Evolutionary conservation across 2,888 invertebrate genomes (phyloP).

Genomic region (Sycophila texana): DNA sequence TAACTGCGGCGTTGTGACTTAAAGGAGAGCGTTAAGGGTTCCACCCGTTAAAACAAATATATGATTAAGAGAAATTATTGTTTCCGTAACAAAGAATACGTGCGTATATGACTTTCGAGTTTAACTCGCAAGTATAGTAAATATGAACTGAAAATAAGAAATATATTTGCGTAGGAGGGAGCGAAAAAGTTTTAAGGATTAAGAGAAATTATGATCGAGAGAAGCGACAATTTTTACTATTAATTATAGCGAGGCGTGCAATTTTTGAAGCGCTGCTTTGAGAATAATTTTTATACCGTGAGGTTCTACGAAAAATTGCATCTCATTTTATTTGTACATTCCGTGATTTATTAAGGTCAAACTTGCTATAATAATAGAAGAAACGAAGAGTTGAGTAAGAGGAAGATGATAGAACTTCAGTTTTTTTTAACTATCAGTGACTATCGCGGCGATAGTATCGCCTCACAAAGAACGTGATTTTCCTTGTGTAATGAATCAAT

Average conservation of each 20-base stretch:
- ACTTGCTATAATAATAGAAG: conserved; percentile 45
- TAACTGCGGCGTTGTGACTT: conserved; percentile 55
- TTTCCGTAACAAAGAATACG: conserved; percentile 37
- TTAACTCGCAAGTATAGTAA: conserved; percentile 44
- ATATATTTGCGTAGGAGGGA: conserved; percentile 40
- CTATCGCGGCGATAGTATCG: too few species aligned
- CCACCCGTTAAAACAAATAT: conserved; percentile 31
- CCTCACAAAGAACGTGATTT: conserved; percentile 28
- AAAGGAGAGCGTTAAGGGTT: conserved; percentile 25
- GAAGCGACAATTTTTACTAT: conserved; percentile 32
- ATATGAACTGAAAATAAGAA: conserved; percentile 39
- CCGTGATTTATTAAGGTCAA: conserved; percentile 43
- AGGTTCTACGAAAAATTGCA: conserved; percentile 19
- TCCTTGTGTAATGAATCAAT: conserved; percentile 26
- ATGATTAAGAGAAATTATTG: conserved; percentile 39
- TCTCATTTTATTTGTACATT: conserved; percentile 46
- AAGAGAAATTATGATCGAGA: conserved; percentile 27
- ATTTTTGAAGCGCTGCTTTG: conserved; percentile 54
- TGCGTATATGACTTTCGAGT: conserved; percentile 43
- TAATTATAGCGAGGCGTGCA: conserved; percentile 51
- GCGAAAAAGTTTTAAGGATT: conserved; percentile 29
- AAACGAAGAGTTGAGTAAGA: conserved; percentile 4
- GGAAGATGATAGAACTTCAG: conserved; percentile 24
- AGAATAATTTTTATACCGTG: conserved; percentile 37
- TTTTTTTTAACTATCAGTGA: conserved; percentile 33